Evolutionary conservation across 2,888 invertebrate genomes (phyloP).

Genomic region (Erebia epiphron): DNA sequence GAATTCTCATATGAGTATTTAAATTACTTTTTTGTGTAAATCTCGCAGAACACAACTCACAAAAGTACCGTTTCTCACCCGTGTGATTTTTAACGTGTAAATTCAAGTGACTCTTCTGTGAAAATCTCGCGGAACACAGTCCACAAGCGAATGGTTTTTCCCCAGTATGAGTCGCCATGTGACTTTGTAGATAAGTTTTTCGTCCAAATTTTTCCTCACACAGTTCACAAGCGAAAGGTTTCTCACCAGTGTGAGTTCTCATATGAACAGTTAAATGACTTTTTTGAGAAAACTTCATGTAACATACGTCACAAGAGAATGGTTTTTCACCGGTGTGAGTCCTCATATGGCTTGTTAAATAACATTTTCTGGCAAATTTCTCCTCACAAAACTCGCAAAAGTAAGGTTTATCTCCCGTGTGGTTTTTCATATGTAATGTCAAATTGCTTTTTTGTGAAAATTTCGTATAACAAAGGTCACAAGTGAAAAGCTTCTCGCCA

Average conservation of each 20-base stretch:
- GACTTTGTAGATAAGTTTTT: background rate
- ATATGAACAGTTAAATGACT: background rate
- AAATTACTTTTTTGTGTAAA: background rate
- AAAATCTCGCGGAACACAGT: background rate
- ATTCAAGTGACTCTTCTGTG: background rate
- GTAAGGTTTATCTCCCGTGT: background rate
- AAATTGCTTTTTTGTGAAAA: background rate
- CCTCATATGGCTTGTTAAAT: background rate
- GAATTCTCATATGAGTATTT: background rate
- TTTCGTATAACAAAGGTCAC: background rate
- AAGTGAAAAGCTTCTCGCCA: constrained; percentile 2
- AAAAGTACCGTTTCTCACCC: background rate
- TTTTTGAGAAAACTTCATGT: background rate
- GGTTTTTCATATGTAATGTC: background rate
- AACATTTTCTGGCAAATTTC: background rate
- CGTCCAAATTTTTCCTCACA: background rate
- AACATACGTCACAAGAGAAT: background rate
- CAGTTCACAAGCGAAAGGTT: background rate
- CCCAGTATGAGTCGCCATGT: background rate
- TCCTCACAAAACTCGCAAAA: background rate
- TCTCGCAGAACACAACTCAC: background rate
- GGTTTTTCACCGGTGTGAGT: background rate
- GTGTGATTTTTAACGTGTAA: background rate
- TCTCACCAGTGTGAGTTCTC: background rate
- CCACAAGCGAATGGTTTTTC: background rate